Evolutionary conservation across 2,113 vertebrate species (phyloP), one percentile per base, ranked within the genome.

Genomic region (Galemys pyrenaicus): DNA sequence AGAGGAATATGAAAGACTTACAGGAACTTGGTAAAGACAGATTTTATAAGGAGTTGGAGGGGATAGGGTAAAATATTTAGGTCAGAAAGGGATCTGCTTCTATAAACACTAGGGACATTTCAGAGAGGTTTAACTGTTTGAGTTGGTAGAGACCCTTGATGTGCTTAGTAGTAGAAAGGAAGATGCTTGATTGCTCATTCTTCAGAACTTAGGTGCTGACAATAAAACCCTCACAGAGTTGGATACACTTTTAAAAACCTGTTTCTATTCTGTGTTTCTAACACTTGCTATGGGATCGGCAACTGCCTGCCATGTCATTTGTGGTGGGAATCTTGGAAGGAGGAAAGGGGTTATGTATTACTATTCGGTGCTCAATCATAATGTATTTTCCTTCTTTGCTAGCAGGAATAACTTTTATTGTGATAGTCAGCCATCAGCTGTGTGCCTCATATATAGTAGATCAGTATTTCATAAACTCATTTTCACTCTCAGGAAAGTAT

Each of bases 401-500:
- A 79, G 32, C 11, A 92, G 79, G 93, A 82, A 19, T 62, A 90
- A 68, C 82, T 89, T 88, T 68, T 54, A n/a, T 70, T 89, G 39
- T 92, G 64, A 83, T 83, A 80, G 83, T 30, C 70, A 83, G 58
- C 56, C 44, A 51, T 54, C 37, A 85, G 30, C 54, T 44, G 9
- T 86, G 30, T 87, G 20, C 49, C 22, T 49, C 39, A 20, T 74
- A 65, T 65, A 10, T 24, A 85, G 28, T 58, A 58, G 20, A 49
- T 75, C 64, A 87, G 10, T 79, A 51, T 74, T 65, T 41, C 60
- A 77, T 89, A 91, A 65, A 92, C 60, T 81, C 60, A 87, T 94
- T 92, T 94, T 88, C 49, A 85, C 87, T 79, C 46, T 95, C 30
- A 39, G 16, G 35, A 88, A 79, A 87, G 67, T 78, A 91, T 86